Base-by-base conservation (phyloP, 2,888 invertebrate genomes). In the Xanthia togata region DNA sequence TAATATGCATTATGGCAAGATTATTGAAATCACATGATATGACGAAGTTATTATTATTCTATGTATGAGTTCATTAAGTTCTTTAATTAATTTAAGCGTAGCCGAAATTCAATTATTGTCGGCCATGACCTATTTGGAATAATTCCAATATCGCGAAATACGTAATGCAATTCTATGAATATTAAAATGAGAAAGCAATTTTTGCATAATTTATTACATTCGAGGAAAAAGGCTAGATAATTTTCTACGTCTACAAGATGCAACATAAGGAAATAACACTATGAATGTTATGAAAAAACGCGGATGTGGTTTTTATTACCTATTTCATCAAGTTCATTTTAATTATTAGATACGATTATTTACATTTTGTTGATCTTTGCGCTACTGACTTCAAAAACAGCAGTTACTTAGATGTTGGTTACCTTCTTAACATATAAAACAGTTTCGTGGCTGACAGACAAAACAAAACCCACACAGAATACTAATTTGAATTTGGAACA, bases 341-440 rank as follows among this genome's bases (percentile, higher is more conserved):
- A 8, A 50, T 57, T 65, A 55, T 53, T 59, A 5, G 0, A 44
- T 53, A 50, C 11, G 14, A 17, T 57, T 38, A 38, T 26, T 26
- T 17, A 11, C n/a, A 50, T 62, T 72, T 17, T 2, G 4, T 8
- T 59, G 23, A 38, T 60, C 17, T 44, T 70, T 3, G 2, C n/a
- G 26, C 4, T 14, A 20, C 53, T 47, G 62, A 38, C 3, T 63
- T 41, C 20, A 77, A 76, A 55, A 71, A 57, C 79, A 78, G 20
- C 55, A 62, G 44, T 62, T n/a, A 20, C 55, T 72, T 35, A 44
- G 26, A 62, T 47, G 6, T 26, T 44, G 2, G 79, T 73, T 73
- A 79, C 55, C 35, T 79, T 31, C 23, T 78, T 78, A 65, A 59
- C 79, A 78, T 79, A 78, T 79, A 79, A 79, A 78, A 64, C 73